Conservation (phyloP, 2,797 vertebrate species). For the Lutjanus campechanus region DNA sequence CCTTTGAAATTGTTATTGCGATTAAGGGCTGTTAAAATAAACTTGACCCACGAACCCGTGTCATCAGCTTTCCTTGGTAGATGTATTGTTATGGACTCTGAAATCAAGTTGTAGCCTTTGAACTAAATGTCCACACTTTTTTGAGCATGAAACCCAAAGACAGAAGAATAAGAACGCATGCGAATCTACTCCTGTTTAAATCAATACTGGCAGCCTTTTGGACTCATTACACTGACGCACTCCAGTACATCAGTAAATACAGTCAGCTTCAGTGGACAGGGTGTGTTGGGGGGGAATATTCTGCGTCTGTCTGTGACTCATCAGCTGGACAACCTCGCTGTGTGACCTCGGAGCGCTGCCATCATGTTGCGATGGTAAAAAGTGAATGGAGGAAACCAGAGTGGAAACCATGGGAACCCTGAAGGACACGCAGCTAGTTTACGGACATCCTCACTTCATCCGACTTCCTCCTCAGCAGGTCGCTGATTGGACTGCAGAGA, state of each 20-base stretch:
- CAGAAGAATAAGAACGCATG: neutral
- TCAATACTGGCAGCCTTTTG: neutral
- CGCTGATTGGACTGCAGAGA: conserved; percentile 73
- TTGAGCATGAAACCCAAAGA: neutral
- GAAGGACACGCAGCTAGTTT: conserved; percentile 68
- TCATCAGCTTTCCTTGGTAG: neutral
- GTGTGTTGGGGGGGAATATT: conserved; percentile 16
- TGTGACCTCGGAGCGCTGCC: conserved; percentile 59
- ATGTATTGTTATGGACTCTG: conserved; percentile 9
- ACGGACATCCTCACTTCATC: conserved; percentile 80
- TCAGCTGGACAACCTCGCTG: conserved; percentile 63
- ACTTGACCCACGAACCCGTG: neutral
- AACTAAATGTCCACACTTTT: neutral
- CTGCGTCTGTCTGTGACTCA: conserved; percentile 59
- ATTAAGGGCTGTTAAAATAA: conserved; percentile 31
- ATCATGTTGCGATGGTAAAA: conserved; percentile 58
- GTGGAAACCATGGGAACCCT: conserved; percentile 70
- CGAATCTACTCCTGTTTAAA: neutral
- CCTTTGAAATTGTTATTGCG: conserved; percentile 25
- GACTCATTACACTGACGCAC: neutral
- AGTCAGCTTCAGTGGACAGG: conserved; percentile 13
- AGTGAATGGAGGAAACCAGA: conserved; percentile 75
- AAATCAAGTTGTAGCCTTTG: too few relatives aligned
- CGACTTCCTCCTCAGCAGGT: conserved; percentile 77
- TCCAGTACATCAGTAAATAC: conserved; percentile 6